phyloP scores from a whole-genome alignment of 2,797 vertebrate genomes.

The Betta splendens region DNA sequence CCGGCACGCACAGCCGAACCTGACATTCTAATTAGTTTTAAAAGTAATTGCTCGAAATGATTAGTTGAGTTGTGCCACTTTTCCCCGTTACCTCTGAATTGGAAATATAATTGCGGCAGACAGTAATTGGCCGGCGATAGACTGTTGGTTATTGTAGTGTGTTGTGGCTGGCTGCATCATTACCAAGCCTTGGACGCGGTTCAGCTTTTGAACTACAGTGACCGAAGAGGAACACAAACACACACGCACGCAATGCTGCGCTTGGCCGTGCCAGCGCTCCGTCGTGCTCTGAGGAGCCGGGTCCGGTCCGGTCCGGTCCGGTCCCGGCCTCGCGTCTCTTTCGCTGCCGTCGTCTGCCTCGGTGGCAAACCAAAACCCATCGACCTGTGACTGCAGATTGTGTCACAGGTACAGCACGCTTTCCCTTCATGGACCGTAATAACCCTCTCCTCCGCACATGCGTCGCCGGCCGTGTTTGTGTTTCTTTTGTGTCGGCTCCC shows the following conservation, averaged over 20 bases:
- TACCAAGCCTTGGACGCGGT: conserved; percentile 76
- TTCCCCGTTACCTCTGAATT: conserved; percentile 81
- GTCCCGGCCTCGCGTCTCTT: conserved; percentile 39
- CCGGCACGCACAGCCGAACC: conserved; percentile 72
- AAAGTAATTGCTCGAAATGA: conserved; percentile 86
- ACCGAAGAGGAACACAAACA: conserved; percentile 80
- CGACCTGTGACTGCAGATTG: not conserved
- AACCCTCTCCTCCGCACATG: conserved; percentile 24
- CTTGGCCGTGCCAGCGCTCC: conserved; percentile 72
- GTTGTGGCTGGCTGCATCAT: conserved; percentile 78
- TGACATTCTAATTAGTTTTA: conserved; percentile 83
- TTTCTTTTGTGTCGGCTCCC: conserved; percentile 43
- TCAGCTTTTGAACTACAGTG: conserved; percentile 82
- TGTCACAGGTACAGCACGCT: conserved; percentile 1
- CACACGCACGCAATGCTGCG: conserved; percentile 80
- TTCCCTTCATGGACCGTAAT: conserved; percentile 16
- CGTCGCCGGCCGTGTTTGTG: conserved; percentile 36
- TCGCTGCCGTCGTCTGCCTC: conserved; percentile 46
- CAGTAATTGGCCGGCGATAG: conserved; percentile 82
- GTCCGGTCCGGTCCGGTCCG: conserved; percentile 71
- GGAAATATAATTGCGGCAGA: conserved; percentile 83
- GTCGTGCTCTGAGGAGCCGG: conserved; percentile 73
- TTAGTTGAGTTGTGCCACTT: conserved; percentile 83
- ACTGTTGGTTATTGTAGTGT: conserved; percentile 84
- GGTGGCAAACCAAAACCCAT: conserved; percentile 56